Conservation (phyloP, 2,113 vertebrate species). For the Centropus unirufus region DNA sequence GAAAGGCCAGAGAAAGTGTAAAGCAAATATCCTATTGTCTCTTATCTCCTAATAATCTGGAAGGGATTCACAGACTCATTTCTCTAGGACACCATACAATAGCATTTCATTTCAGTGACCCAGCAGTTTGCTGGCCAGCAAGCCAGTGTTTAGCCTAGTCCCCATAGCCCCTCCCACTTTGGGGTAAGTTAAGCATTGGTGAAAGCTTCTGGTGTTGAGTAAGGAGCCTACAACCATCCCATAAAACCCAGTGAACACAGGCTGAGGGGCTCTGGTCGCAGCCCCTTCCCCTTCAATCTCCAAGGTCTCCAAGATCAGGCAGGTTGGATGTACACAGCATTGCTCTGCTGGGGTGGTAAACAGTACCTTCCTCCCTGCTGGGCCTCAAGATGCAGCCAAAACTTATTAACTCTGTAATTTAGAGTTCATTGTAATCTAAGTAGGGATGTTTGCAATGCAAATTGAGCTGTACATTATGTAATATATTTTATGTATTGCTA, state of each 20-base stretch:
- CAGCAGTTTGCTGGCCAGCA: background rate
- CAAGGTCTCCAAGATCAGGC: background rate
- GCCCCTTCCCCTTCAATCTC: slow-evolving; percentile 24
- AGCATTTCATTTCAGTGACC: background rate
- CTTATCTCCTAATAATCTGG: background rate
- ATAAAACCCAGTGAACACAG: background rate
- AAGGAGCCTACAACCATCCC: background rate
- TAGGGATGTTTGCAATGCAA: slow-evolving; percentile 64
- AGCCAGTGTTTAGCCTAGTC: background rate
- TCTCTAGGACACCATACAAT: background rate
- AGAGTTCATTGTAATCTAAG: slow-evolving; percentile 59
- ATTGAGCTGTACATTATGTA: slow-evolving; percentile 28
- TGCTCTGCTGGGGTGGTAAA: slow-evolving; percentile 44
- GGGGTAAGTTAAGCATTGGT: background rate
- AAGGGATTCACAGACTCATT: background rate
- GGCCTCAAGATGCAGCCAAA: slow-evolving; percentile 44
- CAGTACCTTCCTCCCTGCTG: slow-evolving; percentile 47
- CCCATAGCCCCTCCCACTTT: background rate
- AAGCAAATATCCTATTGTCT: background rate
- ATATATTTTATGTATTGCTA: slow-evolving; percentile 40
- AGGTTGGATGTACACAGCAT: slow-evolving; percentile 50
- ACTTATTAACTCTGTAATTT: slow-evolving; percentile 65
- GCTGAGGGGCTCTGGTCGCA: background rate
- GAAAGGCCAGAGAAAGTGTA: background rate
- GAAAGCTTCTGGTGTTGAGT: background rate